Percentiles rank a stretch among this genome's conserved stretches.
These are phyloP conservation scores for Oscheius sp. DNA, from an alignment of 2,888 invertebrate species.

Conservation along the genomic window DNA sequence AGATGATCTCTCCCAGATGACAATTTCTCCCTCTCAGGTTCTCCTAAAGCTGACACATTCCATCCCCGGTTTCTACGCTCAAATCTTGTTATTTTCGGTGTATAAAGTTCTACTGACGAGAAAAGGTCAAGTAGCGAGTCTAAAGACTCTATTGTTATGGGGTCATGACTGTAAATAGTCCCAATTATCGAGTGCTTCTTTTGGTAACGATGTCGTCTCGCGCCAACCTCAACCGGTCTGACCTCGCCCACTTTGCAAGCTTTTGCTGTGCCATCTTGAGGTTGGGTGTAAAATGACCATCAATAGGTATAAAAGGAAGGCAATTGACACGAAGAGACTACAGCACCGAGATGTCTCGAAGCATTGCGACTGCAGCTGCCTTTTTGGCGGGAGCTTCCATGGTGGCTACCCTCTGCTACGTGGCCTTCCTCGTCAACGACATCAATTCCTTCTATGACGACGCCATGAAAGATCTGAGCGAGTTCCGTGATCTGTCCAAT, in stretches of 20 bases:
- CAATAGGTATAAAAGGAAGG: neutral
- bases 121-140: too few species aligned
- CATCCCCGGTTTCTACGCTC: slow-evolving; percentile 20
- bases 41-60: neutral
- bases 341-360: slow-evolving; percentile 11
- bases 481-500: slow-evolving; percentile 17
- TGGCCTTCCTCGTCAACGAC: slow-evolving; percentile 20
- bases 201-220: slow-evolving; percentile 10
- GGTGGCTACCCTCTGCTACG: slow-evolving; percentile 14
- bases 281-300: slow-evolving; percentile 6
- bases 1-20: neutral
- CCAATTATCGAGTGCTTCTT: slow-evolving; percentile 16
- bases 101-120: too few species aligned
- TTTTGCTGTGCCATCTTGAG: too few species aligned
- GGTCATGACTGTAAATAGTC: too few species aligned
- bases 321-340: too few species aligned
- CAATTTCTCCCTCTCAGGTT: neutral
- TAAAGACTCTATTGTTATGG: too few species aligned
- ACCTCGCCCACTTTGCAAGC: neutral
- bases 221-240: slow-evolving; percentile 10
- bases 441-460: slow-evolving; percentile 26
- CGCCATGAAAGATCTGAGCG: slow-evolving; percentile 36
- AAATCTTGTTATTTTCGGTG: neutral
- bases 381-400: slow-evolving; percentile 12
- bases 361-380: slow-evolving; percentile 17